Evolutionary conservation across 2,797 vertebrate genomes (phyloP).

Genomic region (Astyanax mexicanus): DNA sequence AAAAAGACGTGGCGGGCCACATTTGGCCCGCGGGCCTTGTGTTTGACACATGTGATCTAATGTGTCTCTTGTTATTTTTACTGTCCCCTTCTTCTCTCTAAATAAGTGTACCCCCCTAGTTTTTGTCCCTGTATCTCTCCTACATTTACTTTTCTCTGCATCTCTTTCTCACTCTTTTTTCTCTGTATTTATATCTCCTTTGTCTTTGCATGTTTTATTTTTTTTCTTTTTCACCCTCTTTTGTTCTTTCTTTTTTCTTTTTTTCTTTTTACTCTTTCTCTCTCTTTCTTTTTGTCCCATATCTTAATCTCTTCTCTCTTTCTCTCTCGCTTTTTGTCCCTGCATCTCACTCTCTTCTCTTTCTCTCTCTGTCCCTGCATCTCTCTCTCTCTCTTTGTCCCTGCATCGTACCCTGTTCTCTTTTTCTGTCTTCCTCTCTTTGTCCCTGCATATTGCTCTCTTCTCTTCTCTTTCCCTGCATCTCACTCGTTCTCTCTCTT

Average conservation of each 20-base stretch:
- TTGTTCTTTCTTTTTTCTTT: too few relatives aligned
- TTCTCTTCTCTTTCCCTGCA: neutral
- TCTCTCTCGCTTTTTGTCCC: neutral
- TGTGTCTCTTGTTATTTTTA: neutral
- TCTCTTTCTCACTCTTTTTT: too few relatives aligned
- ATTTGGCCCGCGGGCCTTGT: too few relatives aligned
- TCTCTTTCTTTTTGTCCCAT: neutral
- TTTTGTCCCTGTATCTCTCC: too few relatives aligned
- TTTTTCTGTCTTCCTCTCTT: slow-evolving; percentile 40
- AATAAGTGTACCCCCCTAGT: neutral
- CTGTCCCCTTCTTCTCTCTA: neutral
- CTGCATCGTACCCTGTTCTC: slow-evolving; percentile 47
- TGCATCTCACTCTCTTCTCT: neutral
- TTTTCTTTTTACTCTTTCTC: too few relatives aligned
- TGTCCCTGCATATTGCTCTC: slow-evolving; percentile 4
- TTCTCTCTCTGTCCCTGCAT: neutral
- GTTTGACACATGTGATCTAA: too few relatives aligned
- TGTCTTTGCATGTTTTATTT: too few relatives aligned
- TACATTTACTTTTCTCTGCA: too few relatives aligned
- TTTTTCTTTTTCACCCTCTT: too few relatives aligned
- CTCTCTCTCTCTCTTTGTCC: neutral
- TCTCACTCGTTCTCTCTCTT: too few relatives aligned
- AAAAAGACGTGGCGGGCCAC: too few relatives aligned
- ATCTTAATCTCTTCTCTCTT: neutral
- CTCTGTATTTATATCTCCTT: too few relatives aligned